Percentiles rank a stretch among this genome's conserved stretches.
Conservation (phyloP, 37 sponge, comb jelly and placozoan genomes). For the Chondrilla cf. caribensis region DNA sequence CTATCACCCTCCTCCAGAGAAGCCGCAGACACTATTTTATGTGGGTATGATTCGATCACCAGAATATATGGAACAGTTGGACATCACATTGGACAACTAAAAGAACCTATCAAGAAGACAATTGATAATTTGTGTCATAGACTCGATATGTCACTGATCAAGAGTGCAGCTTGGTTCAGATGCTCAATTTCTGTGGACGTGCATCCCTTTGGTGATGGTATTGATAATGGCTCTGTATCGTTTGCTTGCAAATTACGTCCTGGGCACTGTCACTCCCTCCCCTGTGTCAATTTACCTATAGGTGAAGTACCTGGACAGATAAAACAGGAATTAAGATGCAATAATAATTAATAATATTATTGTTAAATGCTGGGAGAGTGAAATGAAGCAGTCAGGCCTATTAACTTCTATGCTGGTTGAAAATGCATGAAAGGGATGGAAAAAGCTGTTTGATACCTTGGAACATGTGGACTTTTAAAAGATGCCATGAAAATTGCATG, state of each 20-base stretch:
- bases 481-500: too few species aligned
- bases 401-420: constrained; percentile 46
- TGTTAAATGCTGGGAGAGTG: constrained; percentile 39
- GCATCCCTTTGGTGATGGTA: constrained; percentile 71
- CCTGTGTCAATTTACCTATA: constrained; percentile 35
- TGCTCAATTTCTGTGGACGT: constrained; percentile 53
- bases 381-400: neutral
- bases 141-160: neutral
- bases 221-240: constrained; percentile 58
- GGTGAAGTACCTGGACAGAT: neutral
- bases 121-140: neutral
- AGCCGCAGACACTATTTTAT: too few species aligned
- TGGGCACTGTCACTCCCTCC: constrained; percentile 49
- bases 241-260: constrained; percentile 46
- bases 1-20: too few species aligned
- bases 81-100: too few species aligned
- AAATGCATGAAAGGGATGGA: constrained; percentile 5
- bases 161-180: constrained; percentile 45
- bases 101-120: too few species aligned
- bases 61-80: too few species aligned
- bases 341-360: too few species aligned
- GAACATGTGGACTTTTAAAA: too few species aligned
- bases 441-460: too few species aligned
- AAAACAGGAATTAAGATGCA: constrained; percentile 33
- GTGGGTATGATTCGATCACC: too few species aligned